A percentile compares a stretch with the other conserved stretches of the same genome.
Evolutionary conservation across 2,888 invertebrate genomes (phyloP).

Genomic region (Erebia aethiops): DNA sequence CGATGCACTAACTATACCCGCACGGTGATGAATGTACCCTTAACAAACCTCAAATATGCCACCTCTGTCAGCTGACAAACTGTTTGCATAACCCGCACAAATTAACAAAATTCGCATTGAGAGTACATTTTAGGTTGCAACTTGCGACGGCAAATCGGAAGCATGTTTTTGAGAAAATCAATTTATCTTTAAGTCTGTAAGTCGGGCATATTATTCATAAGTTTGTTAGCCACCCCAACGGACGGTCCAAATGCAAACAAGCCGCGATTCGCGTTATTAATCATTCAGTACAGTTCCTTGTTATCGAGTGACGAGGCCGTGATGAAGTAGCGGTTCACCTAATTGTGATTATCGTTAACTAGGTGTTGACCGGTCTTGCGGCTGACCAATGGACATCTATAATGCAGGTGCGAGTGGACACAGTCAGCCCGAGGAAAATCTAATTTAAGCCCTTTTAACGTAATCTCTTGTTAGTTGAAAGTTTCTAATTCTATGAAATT

Average conservation of each 20-base stretch:
- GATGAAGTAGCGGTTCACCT: slow-evolving; percentile 72
- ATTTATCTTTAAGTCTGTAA: slow-evolving; percentile 59
- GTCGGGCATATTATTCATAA: slow-evolving; percentile 76
- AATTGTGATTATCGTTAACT: slow-evolving; percentile 73
- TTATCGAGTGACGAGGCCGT: slow-evolving; percentile 71
- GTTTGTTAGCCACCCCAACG: slow-evolving; percentile 65
- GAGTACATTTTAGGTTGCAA: slow-evolving; percentile 23
- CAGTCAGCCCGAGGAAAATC: slow-evolving; percentile 44
- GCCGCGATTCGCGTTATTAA: slow-evolving; percentile 71
- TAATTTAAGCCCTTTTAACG: slow-evolving; percentile 43
- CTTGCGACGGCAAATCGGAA: slow-evolving; percentile 37
- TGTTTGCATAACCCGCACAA: slow-evolving; percentile 74
- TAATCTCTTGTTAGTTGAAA: not conserved
- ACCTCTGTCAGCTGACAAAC: slow-evolving; percentile 62
- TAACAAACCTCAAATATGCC: slow-evolving; percentile 78
- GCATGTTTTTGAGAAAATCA: slow-evolving; percentile 62
- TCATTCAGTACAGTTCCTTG: slow-evolving; percentile 69
- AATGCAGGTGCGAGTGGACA: slow-evolving; percentile 51
- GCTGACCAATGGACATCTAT: slow-evolving; percentile 59
- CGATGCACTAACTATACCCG: slow-evolving; percentile 70
- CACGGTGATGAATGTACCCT: slow-evolving; percentile 75
- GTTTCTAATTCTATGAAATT: not conserved
- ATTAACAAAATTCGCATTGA: slow-evolving; percentile 57
- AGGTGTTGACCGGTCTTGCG: slow-evolving; percentile 55
- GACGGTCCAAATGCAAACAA: slow-evolving; percentile 73